These are phyloP conservation scores for Sinocyclocheilus rhinocerous DNA, from an alignment of 2,113 vertebrate species.

Conservation along the genomic window DNA sequence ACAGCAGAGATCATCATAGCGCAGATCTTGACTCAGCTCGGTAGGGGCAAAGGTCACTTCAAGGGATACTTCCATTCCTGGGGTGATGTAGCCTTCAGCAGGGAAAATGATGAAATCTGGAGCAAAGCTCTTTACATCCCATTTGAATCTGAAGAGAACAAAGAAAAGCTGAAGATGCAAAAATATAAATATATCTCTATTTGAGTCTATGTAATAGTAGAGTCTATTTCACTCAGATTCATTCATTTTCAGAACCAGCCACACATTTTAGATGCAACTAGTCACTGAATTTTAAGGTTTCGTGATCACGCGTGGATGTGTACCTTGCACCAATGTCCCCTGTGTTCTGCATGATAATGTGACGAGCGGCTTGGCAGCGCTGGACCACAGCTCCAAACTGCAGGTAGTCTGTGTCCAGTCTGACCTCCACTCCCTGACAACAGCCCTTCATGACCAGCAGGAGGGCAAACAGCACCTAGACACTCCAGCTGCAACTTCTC, in stretches of 20 bases:
- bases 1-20: slow-evolving; percentile 78
- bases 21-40: slow-evolving; percentile 70
- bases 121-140: slow-evolving; percentile 76
- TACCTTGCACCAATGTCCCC: slow-evolving; percentile 83
- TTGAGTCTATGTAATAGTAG: neutral
- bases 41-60: slow-evolving; percentile 79
- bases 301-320: neutral
- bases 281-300: neutral
- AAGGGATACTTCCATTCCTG: slow-evolving; percentile 79
- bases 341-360: slow-evolving; percentile 75
- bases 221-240: neutral
- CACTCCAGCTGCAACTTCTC: slow-evolving; percentile 80
- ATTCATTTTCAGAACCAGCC: neutral
- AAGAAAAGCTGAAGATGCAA: neutral
- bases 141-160: slow-evolving; percentile 79
- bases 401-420: slow-evolving; percentile 80
- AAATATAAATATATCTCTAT: neutral
- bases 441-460: slow-evolving; percentile 82
- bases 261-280: neutral
- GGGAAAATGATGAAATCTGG: slow-evolving; percentile 82
- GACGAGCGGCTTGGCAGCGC: slow-evolving; percentile 71
- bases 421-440: slow-evolving; percentile 82
- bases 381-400: slow-evolving; percentile 82
- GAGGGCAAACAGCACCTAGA: slow-evolving; percentile 72
- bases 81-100: slow-evolving; percentile 78